Conservation (phyloP, 1,140 invertebrate genomes). For the Dendroctonus ponderosae region DNA sequence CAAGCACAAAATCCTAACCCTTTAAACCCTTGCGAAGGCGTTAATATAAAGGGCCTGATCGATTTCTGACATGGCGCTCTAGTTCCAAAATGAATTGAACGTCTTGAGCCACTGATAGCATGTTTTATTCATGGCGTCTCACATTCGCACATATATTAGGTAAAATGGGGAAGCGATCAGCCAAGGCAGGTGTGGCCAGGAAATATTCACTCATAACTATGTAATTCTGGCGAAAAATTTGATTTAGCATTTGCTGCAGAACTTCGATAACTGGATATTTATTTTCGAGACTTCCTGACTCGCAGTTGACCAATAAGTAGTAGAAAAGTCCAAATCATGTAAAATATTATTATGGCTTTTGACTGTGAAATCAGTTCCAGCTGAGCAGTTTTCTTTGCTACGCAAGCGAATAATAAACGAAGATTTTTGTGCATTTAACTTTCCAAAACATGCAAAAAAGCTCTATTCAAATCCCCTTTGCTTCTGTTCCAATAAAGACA, state of each 20-base stretch:
- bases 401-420: too few relatives aligned
- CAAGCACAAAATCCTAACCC: background rate
- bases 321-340: too few relatives aligned
- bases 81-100: conserved; percentile 18
- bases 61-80: conserved; percentile 11
- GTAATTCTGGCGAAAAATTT: conserved; percentile 41
- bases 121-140: conserved; percentile 42
- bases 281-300: conserved; percentile 5
- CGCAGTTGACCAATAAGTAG: too few relatives aligned
- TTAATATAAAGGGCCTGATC: conserved; percentile 12
- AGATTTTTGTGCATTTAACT: too few relatives aligned
- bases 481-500: too few relatives aligned
- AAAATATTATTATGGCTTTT: too few relatives aligned
- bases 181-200: conserved; percentile 39
- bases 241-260: conserved; percentile 42
- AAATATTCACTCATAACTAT: conserved; percentile 45
- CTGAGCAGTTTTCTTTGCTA: too few relatives aligned
- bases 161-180: conserved; percentile 44
- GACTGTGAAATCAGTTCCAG: too few relatives aligned
- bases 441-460: too few relatives aligned
- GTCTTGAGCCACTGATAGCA: conserved; percentile 26
- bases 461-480: too few relatives aligned
- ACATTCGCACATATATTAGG: conserved; percentile 43
- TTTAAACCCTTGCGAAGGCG: conserved; percentile 6
- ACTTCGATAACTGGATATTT: conserved; percentile 32